Conservation (phyloP, 2,888 invertebrate species). For the Nowickia ferox region DNA sequence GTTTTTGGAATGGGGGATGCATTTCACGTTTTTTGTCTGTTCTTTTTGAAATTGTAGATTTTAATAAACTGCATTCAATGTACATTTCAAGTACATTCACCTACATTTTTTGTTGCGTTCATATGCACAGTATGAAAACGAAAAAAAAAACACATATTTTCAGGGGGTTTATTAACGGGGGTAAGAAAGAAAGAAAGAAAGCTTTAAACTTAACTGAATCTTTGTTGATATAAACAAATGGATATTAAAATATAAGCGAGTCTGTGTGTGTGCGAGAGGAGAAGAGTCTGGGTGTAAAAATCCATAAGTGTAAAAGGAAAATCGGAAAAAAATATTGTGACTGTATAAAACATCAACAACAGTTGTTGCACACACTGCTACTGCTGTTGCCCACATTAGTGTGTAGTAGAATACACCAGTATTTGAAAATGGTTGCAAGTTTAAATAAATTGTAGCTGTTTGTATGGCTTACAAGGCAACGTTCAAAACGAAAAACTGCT, state of each 20-base stretch:
- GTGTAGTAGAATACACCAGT: background rate
- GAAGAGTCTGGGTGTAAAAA: conserved; percentile 10
- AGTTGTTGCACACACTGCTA: conserved; percentile 51
- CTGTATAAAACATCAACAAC: conserved; percentile 65
- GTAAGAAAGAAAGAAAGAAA: background rate
- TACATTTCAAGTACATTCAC: conserved; percentile 71
- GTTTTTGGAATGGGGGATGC: conserved; percentile 8
- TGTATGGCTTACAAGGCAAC: conserved; percentile 51
- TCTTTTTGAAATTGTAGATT: conserved; percentile 57
- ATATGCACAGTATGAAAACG: background rate
- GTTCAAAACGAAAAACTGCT: conserved; percentile 54
- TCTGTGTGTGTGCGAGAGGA: background rate
- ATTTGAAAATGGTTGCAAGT: conserved; percentile 59
- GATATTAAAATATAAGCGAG: background rate
- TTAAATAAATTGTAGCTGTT: conserved; percentile 63
- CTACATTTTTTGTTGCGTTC: conserved; percentile 54
- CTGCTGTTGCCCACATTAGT: conserved; percentile 14
- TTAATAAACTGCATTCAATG: conserved; percentile 68
- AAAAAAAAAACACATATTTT: conserved; percentile 9
- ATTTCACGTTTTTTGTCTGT: conserved; percentile 22
- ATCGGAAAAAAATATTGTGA: conserved; percentile 51
- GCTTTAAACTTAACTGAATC: conserved; percentile 50
- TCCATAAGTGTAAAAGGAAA: conserved; percentile 42
- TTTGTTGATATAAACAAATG: conserved; percentile 60
- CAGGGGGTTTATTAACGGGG: background rate